Conservation (phyloP, 2,113 vertebrate genomes). For the Hippocampus guttulatus region DNA sequence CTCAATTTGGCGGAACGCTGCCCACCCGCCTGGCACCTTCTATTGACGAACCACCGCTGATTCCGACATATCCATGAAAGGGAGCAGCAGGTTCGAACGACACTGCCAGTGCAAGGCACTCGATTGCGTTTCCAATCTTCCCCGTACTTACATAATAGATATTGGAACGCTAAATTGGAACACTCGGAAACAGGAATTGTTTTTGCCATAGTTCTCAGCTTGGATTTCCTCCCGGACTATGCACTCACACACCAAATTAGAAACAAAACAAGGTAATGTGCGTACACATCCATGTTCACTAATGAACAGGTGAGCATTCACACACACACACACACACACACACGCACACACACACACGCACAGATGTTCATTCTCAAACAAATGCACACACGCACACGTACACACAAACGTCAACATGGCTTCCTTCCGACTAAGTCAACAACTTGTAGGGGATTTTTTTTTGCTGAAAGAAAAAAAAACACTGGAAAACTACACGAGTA, state of each 20-base stretch:
- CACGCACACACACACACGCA: conserved; percentile 1
- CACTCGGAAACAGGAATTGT: conserved; percentile 47
- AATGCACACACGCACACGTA: conserved; percentile 1
- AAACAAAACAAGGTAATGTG: not conserved
- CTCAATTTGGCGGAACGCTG: no score
- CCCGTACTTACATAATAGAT: conserved; percentile 42
- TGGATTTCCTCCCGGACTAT: conserved; percentile 30
- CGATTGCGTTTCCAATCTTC: conserved; percentile 10
- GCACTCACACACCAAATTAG: not conserved
- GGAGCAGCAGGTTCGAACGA: not conserved
- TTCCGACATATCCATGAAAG: no score
- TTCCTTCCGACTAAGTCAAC: conserved; percentile 53
- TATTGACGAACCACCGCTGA: no score
- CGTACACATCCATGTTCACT: not conserved
- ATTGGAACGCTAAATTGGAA: conserved; percentile 9
- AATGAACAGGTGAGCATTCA: conserved; percentile 20
- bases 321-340: conserved; percentile 13
- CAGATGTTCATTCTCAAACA: conserved; percentile 24
- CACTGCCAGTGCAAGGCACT: not conserved
- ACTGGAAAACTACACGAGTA: not conserved
- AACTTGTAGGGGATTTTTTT: conserved; percentile 36
- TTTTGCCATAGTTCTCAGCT: conserved; percentile 22
- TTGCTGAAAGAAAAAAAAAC: conserved; percentile 8
- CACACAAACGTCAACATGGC: conserved; percentile 13
- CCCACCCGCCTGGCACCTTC: no score